A percentile compares a stretch with the other conserved stretches of the same genome.
phyloP scores from a whole-genome alignment of 2,797 vertebrate species.

The Nasua narica region DNA sequence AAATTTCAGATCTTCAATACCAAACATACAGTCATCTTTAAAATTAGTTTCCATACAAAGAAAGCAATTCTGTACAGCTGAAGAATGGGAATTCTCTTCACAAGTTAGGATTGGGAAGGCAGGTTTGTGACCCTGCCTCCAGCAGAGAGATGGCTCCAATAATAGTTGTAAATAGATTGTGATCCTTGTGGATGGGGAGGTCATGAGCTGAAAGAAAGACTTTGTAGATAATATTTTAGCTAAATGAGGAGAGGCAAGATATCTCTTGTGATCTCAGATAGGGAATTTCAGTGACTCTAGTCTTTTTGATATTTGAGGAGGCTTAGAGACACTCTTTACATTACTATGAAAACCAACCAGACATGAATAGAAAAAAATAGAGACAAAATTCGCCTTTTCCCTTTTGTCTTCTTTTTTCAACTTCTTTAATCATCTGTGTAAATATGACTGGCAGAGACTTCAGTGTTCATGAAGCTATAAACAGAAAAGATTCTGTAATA shows the following conservation, averaged over 20 bases:
- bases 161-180: constrained; percentile 26
- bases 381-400: not conserved
- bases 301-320: constrained; percentile 47
- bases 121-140: constrained; percentile 12
- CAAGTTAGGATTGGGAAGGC: not conserved
- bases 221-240: constrained; percentile 53
- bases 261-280: constrained; percentile 42
- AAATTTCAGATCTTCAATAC: constrained; percentile 24
- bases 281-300: constrained; percentile 32
- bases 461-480: not conserved
- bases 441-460: not conserved
- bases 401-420: not conserved
- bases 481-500: not conserved
- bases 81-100: constrained; percentile 30
- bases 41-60: not conserved
- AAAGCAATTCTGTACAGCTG: not conserved
- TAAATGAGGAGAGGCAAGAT: constrained; percentile 38
- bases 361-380: constrained; percentile 2
- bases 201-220: constrained; percentile 48
- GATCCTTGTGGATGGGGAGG: constrained; percentile 14
- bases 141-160: constrained; percentile 29
- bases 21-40: not conserved
- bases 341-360: not conserved
- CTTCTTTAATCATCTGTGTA: constrained; percentile 14
- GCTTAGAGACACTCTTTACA: constrained; percentile 39